Evolutionary conservation across 2,113 vertebrate species (phyloP).

Genomic region (Strix aluco): DNA sequence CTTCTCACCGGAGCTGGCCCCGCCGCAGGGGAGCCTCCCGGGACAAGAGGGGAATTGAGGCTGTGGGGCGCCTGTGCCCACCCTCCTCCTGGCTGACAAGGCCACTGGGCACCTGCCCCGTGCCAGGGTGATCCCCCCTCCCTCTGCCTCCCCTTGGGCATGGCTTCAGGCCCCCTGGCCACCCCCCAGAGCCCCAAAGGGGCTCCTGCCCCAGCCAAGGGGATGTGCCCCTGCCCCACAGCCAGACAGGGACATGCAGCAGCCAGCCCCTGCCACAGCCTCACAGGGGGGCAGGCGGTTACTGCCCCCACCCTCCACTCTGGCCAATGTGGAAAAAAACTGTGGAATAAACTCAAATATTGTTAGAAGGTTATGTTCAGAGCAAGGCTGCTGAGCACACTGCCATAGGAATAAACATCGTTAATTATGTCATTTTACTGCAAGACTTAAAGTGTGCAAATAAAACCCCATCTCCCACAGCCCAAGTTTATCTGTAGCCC

Average conservation of each 20-base stretch:
- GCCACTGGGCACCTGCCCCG: neutral
- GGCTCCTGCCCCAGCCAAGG: accelerated
- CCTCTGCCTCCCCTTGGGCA: neutral
- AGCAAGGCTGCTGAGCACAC: neutral
- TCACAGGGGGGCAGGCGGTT: neutral
- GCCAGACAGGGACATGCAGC: neutral
- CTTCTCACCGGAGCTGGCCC: neutral
- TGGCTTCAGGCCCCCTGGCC: neutral
- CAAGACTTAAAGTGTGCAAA: neutral
- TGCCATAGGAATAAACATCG: neutral
- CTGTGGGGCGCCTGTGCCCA: neutral
- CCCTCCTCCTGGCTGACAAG: neutral
- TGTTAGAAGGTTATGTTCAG: neutral
- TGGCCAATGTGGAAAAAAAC: neutral
- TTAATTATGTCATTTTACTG: neutral
- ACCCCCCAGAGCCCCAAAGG: neutral
- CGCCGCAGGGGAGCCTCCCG: accelerated
- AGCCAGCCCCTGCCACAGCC: neutral
- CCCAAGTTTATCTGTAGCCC: neutral
- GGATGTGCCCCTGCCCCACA: neutral
- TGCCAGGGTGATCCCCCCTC: neutral
- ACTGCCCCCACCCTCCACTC: too few relatives aligned
- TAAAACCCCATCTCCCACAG: neutral
- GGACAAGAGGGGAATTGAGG: neutral
- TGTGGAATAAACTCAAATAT: neutral